phyloP scores from a whole-genome alignment of 1,140 invertebrate genomes.

The Ectropis grisescens region DNA sequence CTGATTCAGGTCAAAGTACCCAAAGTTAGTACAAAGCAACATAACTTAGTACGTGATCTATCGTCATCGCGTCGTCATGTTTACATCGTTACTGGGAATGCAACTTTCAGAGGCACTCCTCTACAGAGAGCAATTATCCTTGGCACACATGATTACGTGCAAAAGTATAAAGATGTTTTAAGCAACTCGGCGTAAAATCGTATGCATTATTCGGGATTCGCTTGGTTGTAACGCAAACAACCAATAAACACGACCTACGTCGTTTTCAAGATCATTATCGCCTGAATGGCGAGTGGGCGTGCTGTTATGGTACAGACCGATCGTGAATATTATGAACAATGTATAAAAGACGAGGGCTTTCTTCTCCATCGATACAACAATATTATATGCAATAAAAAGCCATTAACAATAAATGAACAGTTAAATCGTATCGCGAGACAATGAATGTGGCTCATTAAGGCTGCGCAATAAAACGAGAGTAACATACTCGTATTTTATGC shows the following conservation, averaged over 20 bases:
- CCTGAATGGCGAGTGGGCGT: slow-evolving; percentile 38
- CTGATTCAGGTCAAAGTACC: no score
- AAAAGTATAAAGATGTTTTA: neutral
- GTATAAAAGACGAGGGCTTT: slow-evolving; percentile 15
- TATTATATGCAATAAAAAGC: slow-evolving; percentile 23
- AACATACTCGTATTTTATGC: slow-evolving; percentile 14
- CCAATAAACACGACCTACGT: slow-evolving; percentile 59
- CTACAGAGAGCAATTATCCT: slow-evolving; percentile 20
- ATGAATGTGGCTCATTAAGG: slow-evolving; percentile 44
- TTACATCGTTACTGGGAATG: neutral
- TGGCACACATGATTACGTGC: slow-evolving; percentile 15
- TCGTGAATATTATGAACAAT: slow-evolving; percentile 50
- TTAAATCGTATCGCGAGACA: slow-evolving; percentile 39
- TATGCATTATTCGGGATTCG: no score
- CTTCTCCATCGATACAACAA: slow-evolving; percentile 10
- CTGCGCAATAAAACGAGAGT: slow-evolving; percentile 31
- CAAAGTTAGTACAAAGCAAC: no score
- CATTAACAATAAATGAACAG: slow-evolving; percentile 35
- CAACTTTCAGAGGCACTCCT: no score
- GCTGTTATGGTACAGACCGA: slow-evolving; percentile 37
- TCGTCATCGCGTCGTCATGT: slow-evolving; percentile 11
- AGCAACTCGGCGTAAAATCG: no score
- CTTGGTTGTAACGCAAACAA: slow-evolving; percentile 6
- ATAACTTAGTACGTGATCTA: slow-evolving; percentile 11
- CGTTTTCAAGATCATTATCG: slow-evolving; percentile 59